A percentile compares a stretch with the other conserved stretches of the same genome.
These are phyloP conservation scores for Drosophila busckii DNA, from an alignment of 1,140 invertebrate genomes.

Conservation along the genomic window DNA sequence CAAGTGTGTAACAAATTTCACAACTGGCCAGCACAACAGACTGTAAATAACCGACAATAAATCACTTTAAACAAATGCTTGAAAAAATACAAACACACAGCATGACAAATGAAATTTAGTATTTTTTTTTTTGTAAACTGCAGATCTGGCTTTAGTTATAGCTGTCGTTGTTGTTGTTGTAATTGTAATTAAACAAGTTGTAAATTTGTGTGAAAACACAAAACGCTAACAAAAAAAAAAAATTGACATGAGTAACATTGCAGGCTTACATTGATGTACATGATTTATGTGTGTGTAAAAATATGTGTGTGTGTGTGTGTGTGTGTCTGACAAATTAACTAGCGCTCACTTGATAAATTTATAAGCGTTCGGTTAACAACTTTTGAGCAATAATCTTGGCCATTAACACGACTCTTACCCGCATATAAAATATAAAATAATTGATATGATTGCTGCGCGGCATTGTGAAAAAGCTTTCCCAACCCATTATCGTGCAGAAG, in stretches of 20 bases:
- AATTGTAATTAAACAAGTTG: constrained; percentile 55
- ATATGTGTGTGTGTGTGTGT: constrained; percentile 8
- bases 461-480: constrained; percentile 32
- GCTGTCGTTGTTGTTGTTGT: constrained; percentile 23
- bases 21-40: constrained; percentile 55
- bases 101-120: constrained; percentile 25
- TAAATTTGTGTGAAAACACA: constrained; percentile 49
- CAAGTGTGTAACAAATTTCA: constrained; percentile 54
- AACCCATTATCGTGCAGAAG: constrained; percentile 28
- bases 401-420: constrained; percentile 35
- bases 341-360: constrained; percentile 26
- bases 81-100: constrained; percentile 13
- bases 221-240: constrained; percentile 8
- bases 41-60: constrained; percentile 65
- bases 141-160: constrained; percentile 39
- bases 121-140: constrained; percentile 29
- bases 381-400: constrained; percentile 28
- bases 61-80: constrained; percentile 65
- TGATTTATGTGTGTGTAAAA: constrained; percentile 41
- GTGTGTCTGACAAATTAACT: constrained; percentile 39
- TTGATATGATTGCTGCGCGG: constrained; percentile 38
- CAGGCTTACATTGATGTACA: constrained; percentile 59
- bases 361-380: neutral
- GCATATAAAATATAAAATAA: constrained; percentile 19
- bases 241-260: constrained; percentile 35